phyloP scores from a whole-genome alignment of 2,888 invertebrate species.

The Lasioglossum calceatum region DNA sequence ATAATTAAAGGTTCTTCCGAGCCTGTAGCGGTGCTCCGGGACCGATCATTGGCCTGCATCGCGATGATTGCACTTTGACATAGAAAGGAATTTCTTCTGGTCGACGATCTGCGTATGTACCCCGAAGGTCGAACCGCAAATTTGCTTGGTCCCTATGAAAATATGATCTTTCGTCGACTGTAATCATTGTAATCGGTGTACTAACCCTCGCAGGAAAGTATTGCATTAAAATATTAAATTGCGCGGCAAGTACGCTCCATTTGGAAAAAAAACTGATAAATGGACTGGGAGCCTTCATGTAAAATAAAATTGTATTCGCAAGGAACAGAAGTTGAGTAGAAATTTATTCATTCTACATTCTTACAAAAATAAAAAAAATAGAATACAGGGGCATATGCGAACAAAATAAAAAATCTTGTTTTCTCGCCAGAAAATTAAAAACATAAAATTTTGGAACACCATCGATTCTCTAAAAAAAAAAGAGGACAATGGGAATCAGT shows the following conservation, averaged over 20 bases:
- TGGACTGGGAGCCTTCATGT: neutral
- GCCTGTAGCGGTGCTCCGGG: constrained; percentile 1
- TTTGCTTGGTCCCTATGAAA: neutral
- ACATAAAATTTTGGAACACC: no score
- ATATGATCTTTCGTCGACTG: neutral
- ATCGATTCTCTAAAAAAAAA: no score
- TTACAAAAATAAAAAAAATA: no score
- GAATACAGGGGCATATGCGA: no score
- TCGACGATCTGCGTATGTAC: neutral
- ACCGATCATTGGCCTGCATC: neutral
- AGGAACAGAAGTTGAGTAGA: neutral
- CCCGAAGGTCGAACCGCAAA: constrained; percentile 7
- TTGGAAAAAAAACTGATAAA: neutral
- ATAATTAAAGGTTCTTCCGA: constrained; percentile 44
- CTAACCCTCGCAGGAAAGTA: neutral
- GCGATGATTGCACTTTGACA: constrained; percentile 31
- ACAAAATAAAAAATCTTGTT: neutral
- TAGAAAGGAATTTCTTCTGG: constrained; percentile 18
- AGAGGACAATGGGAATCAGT: no score
- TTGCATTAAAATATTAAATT: neutral
- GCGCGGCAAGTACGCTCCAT: neutral
- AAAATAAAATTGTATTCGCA: neutral
- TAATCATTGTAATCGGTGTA: neutral
- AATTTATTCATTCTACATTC: neutral
- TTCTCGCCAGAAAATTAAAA: neutral